Percentiles rank a stretch among this genome's conserved stretches.
phyloP scores from a whole-genome alignment of 2,113 vertebrate genomes.

The Oceanites oceanicus region DNA sequence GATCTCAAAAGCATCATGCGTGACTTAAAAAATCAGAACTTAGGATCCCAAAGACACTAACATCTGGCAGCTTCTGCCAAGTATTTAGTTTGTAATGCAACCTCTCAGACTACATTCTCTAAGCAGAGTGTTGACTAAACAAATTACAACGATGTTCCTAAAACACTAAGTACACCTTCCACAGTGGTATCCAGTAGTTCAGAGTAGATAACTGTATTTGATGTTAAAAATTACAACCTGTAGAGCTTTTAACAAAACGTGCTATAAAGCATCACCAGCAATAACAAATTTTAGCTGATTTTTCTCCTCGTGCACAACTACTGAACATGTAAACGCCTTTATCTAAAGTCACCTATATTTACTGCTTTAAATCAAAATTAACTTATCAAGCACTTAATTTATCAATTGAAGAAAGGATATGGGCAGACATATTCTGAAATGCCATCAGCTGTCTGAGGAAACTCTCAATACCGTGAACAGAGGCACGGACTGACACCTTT shows the following conservation, averaged over 20 bases:
- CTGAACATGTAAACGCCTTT: background rate
- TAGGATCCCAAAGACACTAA: background rate
- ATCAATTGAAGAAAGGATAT: fast-evolving
- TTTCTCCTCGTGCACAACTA: background rate
- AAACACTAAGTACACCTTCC: background rate
- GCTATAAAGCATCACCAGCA: background rate
- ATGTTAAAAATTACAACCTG: background rate
- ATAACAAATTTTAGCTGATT: background rate
- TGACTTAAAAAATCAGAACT: background rate
- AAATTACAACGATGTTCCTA: background rate
- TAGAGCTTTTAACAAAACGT: background rate
- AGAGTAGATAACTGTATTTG: background rate
- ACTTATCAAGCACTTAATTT: background rate
- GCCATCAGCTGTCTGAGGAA: background rate
- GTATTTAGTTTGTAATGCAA: background rate
- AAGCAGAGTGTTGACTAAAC: background rate
- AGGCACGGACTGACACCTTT: background rate
- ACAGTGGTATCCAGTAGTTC: background rate
- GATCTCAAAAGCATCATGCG: background rate
- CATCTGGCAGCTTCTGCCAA: background rate
- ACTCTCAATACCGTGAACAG: background rate
- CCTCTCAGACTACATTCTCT: background rate
- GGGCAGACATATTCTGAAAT: background rate
- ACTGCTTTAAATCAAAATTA: background rate
- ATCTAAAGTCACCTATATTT: fast-evolving